phyloP scores from a whole-genome alignment of 2,888 invertebrate species.

The Drosophila nr. fundita region DNA sequence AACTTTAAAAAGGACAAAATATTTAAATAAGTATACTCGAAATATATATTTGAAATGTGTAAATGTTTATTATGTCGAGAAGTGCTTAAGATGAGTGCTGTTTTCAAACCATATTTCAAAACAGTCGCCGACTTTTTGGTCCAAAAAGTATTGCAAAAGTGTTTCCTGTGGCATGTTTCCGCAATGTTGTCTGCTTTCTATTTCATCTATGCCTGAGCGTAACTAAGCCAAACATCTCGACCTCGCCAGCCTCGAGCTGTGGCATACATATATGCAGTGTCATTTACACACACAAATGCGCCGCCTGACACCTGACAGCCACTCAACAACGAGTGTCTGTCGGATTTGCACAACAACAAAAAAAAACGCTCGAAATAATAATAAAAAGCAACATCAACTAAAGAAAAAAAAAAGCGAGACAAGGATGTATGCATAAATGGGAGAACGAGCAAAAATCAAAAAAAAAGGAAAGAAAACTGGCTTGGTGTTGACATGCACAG shows the following conservation, averaged over 20 bases:
- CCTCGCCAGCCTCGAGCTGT: slow-evolving; percentile 41
- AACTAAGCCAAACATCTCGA: slow-evolving; percentile 55
- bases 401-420: slow-evolving; percentile 6
- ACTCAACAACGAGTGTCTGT: slow-evolving; percentile 74
- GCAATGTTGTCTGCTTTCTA: slow-evolving; percentile 22
- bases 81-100: not conserved
- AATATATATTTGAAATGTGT: not conserved
- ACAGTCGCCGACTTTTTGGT: not conserved
- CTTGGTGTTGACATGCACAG: slow-evolving; percentile 50
- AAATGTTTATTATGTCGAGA: not conserved
- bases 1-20: not conserved
- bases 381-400: slow-evolving; percentile 52
- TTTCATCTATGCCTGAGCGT: slow-evolving; percentile 29
- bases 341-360: slow-evolving; percentile 69
- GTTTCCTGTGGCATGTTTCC: not conserved
- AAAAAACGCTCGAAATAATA: slow-evolving; percentile 44
- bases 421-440: slow-evolving; percentile 71
- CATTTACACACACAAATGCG: slow-evolving; percentile 57
- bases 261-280: slow-evolving; percentile 41
- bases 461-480: slow-evolving; percentile 27
- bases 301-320: slow-evolving; percentile 75
- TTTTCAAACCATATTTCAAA: not conserved
- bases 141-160: slow-evolving; percentile 4
- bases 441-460: slow-evolving; percentile 38
- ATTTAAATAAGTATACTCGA: not conserved